Evolutionary conservation across 2,888 invertebrate genomes (phyloP).

Genomic region (Ornithoptera priamus): DNA sequence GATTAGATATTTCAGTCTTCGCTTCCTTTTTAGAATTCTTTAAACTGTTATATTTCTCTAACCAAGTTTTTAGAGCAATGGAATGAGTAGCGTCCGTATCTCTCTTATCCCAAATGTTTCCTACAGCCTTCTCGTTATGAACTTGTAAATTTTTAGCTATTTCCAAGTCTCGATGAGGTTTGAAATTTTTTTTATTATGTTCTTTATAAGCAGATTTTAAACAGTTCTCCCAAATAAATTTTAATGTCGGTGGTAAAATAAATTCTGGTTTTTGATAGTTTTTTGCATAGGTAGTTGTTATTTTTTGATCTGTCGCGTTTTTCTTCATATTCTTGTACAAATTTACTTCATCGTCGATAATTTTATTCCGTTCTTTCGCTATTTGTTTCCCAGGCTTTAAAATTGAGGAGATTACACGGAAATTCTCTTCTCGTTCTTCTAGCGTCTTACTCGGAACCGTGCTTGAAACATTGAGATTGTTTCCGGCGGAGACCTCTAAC

Average conservation of each 20-base stretch:
- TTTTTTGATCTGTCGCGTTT: conserved; percentile 35
- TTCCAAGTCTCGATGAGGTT: conserved; percentile 48
- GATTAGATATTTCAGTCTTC: conserved; percentile 49
- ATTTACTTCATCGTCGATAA: conserved; percentile 45
- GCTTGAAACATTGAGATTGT: conserved; percentile 64
- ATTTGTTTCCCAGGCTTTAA: conserved; percentile 50
- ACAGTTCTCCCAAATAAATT: conserved; percentile 66
- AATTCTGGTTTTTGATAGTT: conserved; percentile 31
- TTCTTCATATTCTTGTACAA: conserved; percentile 43
- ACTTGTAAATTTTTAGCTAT: conserved; percentile 44
- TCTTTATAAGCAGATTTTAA: conserved; percentile 54
- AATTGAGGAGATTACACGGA: conserved; percentile 66
- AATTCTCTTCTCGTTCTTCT: conserved; percentile 56
- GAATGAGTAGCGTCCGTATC: conserved; percentile 48
- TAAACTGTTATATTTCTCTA: conserved; percentile 59
- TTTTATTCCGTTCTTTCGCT: conserved; percentile 45
- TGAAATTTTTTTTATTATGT: conserved; percentile 40
- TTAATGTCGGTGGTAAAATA: conserved; percentile 42
- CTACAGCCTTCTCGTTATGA: conserved; percentile 40
- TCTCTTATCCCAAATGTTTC: conserved; percentile 57
- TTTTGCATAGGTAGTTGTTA: conserved; percentile 24
- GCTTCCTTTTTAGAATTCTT: conserved; percentile 54
- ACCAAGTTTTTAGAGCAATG: conserved; percentile 53
- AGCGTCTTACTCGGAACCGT: conserved; percentile 40
- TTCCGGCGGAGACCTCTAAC: conserved; percentile 63